phyloP scores from a whole-genome alignment of 92 coral and sea anemone species.

The Porites cylindrica region DNA sequence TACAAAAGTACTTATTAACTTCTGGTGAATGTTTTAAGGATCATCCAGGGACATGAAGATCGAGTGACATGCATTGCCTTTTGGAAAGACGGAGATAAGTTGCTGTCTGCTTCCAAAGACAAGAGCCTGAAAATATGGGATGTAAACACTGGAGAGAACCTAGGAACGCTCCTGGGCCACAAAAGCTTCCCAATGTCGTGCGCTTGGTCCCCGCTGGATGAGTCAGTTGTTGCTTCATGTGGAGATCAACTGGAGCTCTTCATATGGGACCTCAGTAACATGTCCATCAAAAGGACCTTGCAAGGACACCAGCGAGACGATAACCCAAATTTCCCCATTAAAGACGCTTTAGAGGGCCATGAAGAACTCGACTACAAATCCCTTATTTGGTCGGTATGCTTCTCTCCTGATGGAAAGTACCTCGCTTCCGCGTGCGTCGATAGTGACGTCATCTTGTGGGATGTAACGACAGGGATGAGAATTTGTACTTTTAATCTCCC shows the following conservation, averaged over 20 bases:
- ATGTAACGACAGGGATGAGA: conserved; percentile 58
- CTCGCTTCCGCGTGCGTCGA: conserved; percentile 70
- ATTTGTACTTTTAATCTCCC: conserved; percentile 59
- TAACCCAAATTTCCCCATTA: conserved; percentile 67
- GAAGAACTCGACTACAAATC: conserved; percentile 56
- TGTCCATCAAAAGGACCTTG: conserved; percentile 18
- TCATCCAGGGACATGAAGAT: conserved; percentile 58
- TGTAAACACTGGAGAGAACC: conserved; percentile 30
- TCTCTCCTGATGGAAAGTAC: conserved; percentile 63
- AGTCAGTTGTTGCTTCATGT: conserved; percentile 61
- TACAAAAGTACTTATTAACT: not conserved
- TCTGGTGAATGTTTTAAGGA: conserved; percentile 17
- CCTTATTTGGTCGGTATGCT: conserved; percentile 70
- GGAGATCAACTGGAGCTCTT: conserved; percentile 67
- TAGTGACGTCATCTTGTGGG: conserved; percentile 70
- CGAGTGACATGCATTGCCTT: conserved; percentile 66
- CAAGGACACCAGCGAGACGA: conserved; percentile 68
- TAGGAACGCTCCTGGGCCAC: conserved; percentile 60
- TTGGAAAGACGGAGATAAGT: conserved; percentile 51
- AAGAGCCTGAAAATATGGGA: conserved; percentile 63
- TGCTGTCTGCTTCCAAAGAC: conserved; percentile 61
- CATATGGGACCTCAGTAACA: conserved; percentile 60
- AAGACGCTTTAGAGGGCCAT: conserved; percentile 52
- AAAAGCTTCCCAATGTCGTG: conserved; percentile 57
- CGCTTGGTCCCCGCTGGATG: conserved; percentile 66